A percentile compares a stretch with the other conserved stretches of the same genome.
Conservation (phyloP, 2,113 vertebrate genomes). For the Periophthalmus modestus region DNA sequence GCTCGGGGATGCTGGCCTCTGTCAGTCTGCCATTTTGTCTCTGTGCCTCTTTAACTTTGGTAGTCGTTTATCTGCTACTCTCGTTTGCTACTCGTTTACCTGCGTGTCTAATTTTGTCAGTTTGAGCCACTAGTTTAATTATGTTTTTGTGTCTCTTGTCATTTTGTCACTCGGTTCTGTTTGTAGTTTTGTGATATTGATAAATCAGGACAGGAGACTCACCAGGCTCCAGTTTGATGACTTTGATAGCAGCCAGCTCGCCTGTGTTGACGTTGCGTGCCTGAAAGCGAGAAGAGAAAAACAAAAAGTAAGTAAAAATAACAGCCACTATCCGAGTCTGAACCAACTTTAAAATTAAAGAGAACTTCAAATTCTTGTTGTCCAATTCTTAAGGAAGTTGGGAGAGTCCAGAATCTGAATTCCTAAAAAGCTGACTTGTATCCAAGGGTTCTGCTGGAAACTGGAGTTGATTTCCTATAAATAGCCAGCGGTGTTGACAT, state of each 20-base stretch:
- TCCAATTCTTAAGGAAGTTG: not conserved
- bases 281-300: conserved; percentile 63
- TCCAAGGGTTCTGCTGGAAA: not conserved
- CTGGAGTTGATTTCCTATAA: conserved; percentile 46
- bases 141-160: no score
- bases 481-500: conserved; percentile 56
- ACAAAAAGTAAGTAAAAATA: conserved; percentile 1
- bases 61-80: no score
- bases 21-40: no score
- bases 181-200: no score
- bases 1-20: no score
- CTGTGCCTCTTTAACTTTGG: no score
- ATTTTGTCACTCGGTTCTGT: no score
- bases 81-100: no score
- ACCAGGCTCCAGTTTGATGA: conserved; percentile 98
- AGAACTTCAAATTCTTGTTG: not conserved
- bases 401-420: conserved; percentile 5
- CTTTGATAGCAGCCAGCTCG: conserved; percentile 97
- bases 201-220: conserved; percentile 55
- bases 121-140: no score
- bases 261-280: conserved; percentile 89
- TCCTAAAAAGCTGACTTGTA: conserved; percentile 37
- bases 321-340: not conserved
- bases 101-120: no score
- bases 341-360: not conserved